These are phyloP conservation scores for Drosophila busckii DNA, from an alignment of 1,140 invertebrate species.

Conservation along the genomic window DNA sequence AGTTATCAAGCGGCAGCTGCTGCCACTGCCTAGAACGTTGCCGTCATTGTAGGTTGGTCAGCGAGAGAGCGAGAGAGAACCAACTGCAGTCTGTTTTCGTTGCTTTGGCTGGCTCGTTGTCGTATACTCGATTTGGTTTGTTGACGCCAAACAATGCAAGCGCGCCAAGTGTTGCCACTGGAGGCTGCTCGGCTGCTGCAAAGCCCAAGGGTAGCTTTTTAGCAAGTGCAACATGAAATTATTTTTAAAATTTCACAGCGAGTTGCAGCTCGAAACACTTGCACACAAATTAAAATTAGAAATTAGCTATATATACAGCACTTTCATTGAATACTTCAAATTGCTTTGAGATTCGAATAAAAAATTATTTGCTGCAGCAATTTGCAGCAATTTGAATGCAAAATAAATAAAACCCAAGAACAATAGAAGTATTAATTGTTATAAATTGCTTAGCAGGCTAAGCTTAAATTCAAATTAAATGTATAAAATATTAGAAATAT, in stretches of 20 bases:
- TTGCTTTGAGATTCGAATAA: no score
- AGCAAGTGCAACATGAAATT: background rate
- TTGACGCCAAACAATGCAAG: conserved; percentile 63
- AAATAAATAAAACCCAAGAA: no score
- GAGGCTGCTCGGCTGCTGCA: background rate
- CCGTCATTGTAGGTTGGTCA: conserved; percentile 53
- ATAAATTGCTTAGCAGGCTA: no score
- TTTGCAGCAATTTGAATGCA: no score
- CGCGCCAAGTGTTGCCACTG: background rate
- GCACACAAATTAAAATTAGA: conserved; percentile 2
- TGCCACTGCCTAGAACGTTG: conserved; percentile 58
- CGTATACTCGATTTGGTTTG: conserved; percentile 65
- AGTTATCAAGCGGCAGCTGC: conserved; percentile 62
- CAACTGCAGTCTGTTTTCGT: conserved; percentile 7
- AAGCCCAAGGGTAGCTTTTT: background rate
- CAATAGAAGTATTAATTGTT: no score
- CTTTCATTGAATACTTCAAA: no score
- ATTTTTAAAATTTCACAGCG: conserved; percentile 1
- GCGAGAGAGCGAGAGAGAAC: conserved; percentile 46
- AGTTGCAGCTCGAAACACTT: conserved; percentile 9
- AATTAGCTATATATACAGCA: no score
- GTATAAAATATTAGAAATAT: no score
- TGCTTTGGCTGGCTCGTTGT: conserved; percentile 11
- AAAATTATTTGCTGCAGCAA: no score
- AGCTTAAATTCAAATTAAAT: no score